Evolutionary conservation across 2,797 vertebrate genomes (phyloP).

Genomic region (Yasuhikotakia modesta): DNA sequence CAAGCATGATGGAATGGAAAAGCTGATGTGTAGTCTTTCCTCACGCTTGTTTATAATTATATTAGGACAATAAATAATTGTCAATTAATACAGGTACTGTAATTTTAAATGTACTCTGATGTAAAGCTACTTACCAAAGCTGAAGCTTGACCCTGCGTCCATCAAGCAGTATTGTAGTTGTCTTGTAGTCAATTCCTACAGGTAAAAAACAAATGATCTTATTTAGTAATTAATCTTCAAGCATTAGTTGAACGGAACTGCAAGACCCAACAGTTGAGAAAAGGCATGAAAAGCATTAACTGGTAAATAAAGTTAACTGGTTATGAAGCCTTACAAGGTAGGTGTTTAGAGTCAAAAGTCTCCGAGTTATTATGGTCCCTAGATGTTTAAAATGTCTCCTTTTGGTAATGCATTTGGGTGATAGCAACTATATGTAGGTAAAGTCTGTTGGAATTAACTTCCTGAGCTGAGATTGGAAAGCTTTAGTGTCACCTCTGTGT

Average conservation of each 20-base stretch:
- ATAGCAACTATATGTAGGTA: constrained; percentile 15
- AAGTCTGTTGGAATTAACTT: constrained; percentile 3
- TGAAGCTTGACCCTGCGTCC: constrained; percentile 86
- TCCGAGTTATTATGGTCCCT: background rate
- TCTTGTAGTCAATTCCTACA: constrained; percentile 87
- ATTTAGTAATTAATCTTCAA: no score
- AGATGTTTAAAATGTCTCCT: background rate
- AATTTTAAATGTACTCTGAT: constrained; percentile 11
- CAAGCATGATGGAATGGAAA: constrained; percentile 15
- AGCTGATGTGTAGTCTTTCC: background rate
- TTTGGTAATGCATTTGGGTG: constrained; percentile 4
- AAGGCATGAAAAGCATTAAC: background rate
- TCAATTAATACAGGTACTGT: constrained; percentile 6
- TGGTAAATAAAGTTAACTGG: background rate
- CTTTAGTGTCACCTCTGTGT: constrained; percentile 31
- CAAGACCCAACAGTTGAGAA: background rate
- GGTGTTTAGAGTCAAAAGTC: background rate
- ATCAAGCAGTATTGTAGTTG: constrained; percentile 86
- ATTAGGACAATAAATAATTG: background rate
- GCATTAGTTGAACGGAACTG: no score
- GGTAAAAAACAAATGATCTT: background rate
- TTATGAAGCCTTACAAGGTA: background rate
- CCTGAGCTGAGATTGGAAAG: constrained; percentile 28
- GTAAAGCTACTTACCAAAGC: constrained; percentile 77
- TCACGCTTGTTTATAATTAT: background rate